Percentiles rank a stretch among this genome's conserved stretches.
Evolutionary conservation across 1,140 invertebrate species (phyloP).

Genomic region (Papilio xuthus): DNA sequence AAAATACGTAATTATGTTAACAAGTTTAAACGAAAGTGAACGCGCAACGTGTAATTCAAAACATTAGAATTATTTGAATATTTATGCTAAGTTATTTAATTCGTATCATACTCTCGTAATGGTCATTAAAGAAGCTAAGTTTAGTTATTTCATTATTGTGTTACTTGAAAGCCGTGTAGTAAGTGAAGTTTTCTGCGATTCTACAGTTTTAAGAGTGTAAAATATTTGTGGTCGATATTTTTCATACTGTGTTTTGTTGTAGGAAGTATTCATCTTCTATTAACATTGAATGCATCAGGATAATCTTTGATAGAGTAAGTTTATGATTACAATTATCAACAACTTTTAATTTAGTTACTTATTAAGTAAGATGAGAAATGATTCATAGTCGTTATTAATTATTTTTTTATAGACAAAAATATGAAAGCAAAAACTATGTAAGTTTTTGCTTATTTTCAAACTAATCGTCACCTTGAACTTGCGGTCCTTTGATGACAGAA

Average conservation of each 20-base stretch:
- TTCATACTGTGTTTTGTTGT: background rate
- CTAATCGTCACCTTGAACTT: background rate
- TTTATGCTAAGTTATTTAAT: slow-evolving; percentile 9
- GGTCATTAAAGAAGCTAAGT: background rate
- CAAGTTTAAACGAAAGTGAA: background rate
- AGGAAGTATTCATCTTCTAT: background rate
- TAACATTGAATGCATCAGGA: background rate
- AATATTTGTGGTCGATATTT: background rate
- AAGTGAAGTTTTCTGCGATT: background rate
- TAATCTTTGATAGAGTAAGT: background rate
- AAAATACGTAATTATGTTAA: slow-evolving; percentile 33
- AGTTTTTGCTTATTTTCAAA: background rate
- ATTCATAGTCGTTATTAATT: background rate
- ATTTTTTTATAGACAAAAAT: background rate
- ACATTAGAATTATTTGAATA: background rate
- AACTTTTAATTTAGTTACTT: background rate
- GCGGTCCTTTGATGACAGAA: background rate
- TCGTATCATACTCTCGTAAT: slow-evolving; percentile 7
- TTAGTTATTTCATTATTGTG: background rate
- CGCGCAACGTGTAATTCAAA: slow-evolving; percentile 12
- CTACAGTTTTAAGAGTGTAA: background rate
- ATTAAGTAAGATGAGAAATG: background rate
- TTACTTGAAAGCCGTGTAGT: background rate
- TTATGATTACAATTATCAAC: background rate
- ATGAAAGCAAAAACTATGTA: background rate